Conservation (phyloP, 92 coral and sea anemone species). For the Zoanthus sociatus region DNA sequence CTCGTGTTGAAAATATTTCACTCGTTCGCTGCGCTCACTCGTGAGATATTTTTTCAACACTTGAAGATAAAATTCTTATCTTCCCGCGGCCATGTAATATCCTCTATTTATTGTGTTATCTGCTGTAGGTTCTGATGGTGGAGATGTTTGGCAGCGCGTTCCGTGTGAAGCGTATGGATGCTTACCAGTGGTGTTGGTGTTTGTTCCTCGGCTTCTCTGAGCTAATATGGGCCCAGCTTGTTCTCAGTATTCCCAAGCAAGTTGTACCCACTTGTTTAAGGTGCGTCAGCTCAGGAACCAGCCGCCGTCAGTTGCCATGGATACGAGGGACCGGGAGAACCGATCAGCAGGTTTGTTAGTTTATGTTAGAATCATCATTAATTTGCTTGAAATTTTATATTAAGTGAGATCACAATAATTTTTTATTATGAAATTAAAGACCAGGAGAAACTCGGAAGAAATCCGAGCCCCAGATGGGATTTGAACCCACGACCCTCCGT, state of each 20-base stretch:
- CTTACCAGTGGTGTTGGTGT: slow-evolving; percentile 89
- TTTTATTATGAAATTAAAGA: too few species aligned
- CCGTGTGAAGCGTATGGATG: slow-evolving; percentile 78
- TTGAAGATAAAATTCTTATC: too few species aligned
- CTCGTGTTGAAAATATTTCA: too few species aligned
- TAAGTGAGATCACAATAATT: too few species aligned
- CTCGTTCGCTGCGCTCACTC: too few species aligned
- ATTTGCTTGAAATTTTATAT: too few species aligned
- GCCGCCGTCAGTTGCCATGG: slow-evolving; percentile 35
- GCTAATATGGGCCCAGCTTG: slow-evolving; percentile 87
- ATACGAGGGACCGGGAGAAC: slow-evolving; percentile 72
- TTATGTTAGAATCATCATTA: too few species aligned
- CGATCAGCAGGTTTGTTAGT: slow-evolving; percentile 74
- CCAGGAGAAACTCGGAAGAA: too few species aligned
- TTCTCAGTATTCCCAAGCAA: slow-evolving; percentile 81
- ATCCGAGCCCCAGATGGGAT: too few species aligned
- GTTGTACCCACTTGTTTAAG: slow-evolving; percentile 71
- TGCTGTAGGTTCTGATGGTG: slow-evolving; percentile 72
- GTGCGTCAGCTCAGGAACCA: slow-evolving; percentile 67
- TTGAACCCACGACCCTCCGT: too few species aligned
- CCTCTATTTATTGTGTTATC: not conserved
- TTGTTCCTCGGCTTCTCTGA: slow-evolving; percentile 84
- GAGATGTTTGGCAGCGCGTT: slow-evolving; percentile 79
- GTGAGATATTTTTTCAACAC: too few species aligned
- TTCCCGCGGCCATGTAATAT: too few species aligned